Evolutionary conservation across 2,888 invertebrate species (phyloP).

Genomic region (Drosophila basisetae): DNA sequence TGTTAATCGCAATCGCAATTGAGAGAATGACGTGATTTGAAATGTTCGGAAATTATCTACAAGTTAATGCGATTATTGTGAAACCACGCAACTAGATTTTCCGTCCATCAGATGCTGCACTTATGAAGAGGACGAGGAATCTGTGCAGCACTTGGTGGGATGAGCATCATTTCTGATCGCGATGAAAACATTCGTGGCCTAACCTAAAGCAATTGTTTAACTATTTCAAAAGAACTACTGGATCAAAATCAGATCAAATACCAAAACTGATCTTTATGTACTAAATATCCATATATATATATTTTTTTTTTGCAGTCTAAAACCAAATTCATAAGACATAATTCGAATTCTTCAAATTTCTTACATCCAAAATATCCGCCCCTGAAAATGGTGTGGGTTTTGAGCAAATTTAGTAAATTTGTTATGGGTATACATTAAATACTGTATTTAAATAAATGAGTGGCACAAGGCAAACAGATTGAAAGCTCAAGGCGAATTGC

Average conservation of each 20-base stretch:
- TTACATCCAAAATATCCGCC: constrained; percentile 1
- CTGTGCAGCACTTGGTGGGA: neutral
- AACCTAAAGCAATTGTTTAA: neutral
- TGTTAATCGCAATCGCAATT: constrained; percentile 33
- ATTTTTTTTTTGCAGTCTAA: neutral
- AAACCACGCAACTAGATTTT: neutral
- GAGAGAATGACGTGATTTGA: neutral
- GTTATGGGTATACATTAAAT: neutral
- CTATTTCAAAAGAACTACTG: neutral
- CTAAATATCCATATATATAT: neutral
- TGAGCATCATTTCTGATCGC: neutral
- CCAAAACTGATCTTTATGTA: neutral
- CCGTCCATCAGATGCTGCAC: neutral
- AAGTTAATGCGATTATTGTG: neutral
- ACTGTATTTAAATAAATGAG: constrained; percentile 2
- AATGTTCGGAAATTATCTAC: neutral
- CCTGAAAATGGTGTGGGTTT: constrained; percentile 17
- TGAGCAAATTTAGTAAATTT: neutral
- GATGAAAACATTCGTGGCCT: neutral
- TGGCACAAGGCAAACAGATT: constrained; percentile 24
- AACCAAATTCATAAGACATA: neutral
- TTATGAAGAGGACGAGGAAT: neutral
- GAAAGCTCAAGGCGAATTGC: constrained; percentile 35
- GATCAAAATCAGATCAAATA: neutral
- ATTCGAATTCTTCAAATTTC: neutral